Evolutionary conservation across 2,113 vertebrate species (phyloP), one percentile per base, ranked within the genome.

Genomic region (Alces alces): DNA sequence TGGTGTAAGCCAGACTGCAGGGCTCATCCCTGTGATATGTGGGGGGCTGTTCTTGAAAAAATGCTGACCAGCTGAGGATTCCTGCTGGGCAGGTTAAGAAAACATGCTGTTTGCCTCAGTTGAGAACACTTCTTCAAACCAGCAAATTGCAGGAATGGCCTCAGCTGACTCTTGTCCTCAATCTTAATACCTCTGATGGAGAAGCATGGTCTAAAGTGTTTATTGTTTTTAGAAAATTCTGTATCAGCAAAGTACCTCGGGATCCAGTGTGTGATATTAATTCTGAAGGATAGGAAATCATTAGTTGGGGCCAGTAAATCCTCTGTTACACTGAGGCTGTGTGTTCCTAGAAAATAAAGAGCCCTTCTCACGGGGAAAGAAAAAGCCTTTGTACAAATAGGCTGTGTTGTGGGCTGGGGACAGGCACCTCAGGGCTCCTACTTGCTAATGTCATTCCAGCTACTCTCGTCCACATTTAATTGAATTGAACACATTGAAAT

Each of bases 241-340:
- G 47, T 83, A 90, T 87, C 91, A 82, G 78, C 79, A 87, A 76
- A 86, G 57, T 89, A 64, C 87, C 58, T 96, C 17, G 57, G 94
- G 70, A 90, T 45, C 27, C 43, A 64, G 83, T 36, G 66, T 94
- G 55, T 64, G 78, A 52, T 96, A 61, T 79, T 97, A 70, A 96
- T 98, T 86, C 55, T 28, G 12, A 96, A 96, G 25, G 95, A 89
- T 86, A 90, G 86, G 80, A 97, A 96, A 91, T 97, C 88, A 95
- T 94, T 95, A 97, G 78, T 36, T 83, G 23, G 30, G 83, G 60
- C 52, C 70, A 85, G 55, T 94, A 66, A 70, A 93, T 87, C 79
- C 57, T 96, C 84, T 86, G 25, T 39, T 95, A 91, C 14, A 86
- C 80, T 70, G 93, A 70, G 30, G 58, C 85, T 90, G 27, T 93